Evolutionary conservation across 2,888 invertebrate species (phyloP), one percentile per base, ranked within the genome.

Genomic region (Athalia rosae): DNA sequence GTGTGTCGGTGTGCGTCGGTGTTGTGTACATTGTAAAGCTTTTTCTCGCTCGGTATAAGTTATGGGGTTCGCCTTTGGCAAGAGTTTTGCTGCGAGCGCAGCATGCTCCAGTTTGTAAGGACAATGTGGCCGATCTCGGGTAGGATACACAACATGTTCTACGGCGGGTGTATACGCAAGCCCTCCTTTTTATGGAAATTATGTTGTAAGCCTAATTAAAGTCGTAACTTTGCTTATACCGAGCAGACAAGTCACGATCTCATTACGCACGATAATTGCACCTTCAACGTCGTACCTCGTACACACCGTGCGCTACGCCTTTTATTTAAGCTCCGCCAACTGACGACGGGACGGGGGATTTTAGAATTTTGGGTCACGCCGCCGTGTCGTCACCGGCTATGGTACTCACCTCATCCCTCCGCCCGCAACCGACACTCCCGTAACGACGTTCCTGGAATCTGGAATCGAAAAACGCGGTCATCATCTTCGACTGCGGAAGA

Each of bases 191-290:
- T 71, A 71, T 71, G 71, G 58, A 58, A 71, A 50, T 71, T 56
- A 71, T 58, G 71, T 71, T 71, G 71, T 58, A 71, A 71, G 71
- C 71, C 53, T 71, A 71, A 71, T 71, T 71, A 71, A 71, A 71
- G 71, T 71, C 41, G 15, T 45, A 58, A 71, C 71, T 58, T 58
- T 7, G 71, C 45, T 56, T 28, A 28, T 28, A 28, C 28, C 28
- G 28, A 5, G 56, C 11, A 71, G 56, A 71, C 74, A 50, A 74
- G 74, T 74, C 74, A 74, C 74, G 74, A 61, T 62, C 61, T 62
- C 74, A 62, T 74, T 74, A 74, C 74, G 74, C 61, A 62, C 62
- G 74, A 74, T 74, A 74, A 74, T 74, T 74, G 61, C 50, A 71
- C 67, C 67, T 67, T 28, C 11, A 41, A 56, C 71, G 15, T 56